A percentile compares a stretch with the other conserved stretches of the same genome.
Evolutionary conservation across 2,113 vertebrate species (phyloP).

Genomic region (Piaya cayana): DNA sequence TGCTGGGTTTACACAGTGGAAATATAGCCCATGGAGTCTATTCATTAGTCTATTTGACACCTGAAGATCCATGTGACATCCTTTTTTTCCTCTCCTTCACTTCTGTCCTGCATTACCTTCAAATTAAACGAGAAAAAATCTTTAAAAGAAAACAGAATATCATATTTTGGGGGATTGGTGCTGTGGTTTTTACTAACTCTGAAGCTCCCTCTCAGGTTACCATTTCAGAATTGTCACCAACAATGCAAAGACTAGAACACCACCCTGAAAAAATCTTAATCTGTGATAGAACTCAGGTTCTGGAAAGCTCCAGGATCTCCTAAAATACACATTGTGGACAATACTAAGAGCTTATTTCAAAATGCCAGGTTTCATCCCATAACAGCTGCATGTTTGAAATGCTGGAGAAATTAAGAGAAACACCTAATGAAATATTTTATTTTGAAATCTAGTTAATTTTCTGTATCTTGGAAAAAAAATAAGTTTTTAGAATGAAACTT

Average conservation of each 20-base stretch:
- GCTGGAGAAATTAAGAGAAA: background rate
- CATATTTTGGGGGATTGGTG: background rate
- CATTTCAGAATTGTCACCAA: background rate
- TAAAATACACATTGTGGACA: background rate
- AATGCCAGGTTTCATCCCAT: background rate
- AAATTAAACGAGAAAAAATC: background rate
- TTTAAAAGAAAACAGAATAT: background rate
- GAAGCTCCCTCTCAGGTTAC: background rate
- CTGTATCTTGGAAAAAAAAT: background rate
- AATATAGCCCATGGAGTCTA: background rate
- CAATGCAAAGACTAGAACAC: background rate
- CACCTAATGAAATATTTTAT: background rate
- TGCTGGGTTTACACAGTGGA: background rate
- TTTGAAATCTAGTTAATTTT: background rate
- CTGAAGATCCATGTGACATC: background rate
- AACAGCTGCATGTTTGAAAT: background rate
- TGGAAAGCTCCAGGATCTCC: background rate
- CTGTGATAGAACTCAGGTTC: background rate
- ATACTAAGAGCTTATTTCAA: background rate
- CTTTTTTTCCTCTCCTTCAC: background rate
- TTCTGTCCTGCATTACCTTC: background rate
- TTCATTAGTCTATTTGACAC: background rate
- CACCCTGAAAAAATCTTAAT: background rate
- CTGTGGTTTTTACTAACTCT: background rate
- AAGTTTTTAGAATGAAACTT: background rate